phyloP scores from a whole-genome alignment of 2,113 vertebrate species.

The Setophaga kirtlandii region DNA sequence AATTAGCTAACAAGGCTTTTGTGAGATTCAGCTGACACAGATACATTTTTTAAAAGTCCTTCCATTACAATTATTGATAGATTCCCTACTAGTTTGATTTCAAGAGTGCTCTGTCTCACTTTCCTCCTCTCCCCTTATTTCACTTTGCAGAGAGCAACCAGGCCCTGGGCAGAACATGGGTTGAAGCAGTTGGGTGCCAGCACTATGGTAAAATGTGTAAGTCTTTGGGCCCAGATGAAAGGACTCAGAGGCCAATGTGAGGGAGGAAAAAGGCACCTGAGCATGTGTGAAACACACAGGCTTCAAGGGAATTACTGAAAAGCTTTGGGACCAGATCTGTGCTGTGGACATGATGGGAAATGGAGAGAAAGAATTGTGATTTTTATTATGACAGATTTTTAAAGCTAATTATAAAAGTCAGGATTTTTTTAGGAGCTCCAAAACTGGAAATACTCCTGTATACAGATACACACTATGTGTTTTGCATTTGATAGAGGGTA shows the following conservation, averaged over 20 bases:
- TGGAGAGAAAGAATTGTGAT: background rate
- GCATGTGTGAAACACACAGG: background rate
- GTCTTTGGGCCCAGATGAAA: background rate
- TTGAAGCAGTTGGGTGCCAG: accelerated
- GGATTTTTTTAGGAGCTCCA: background rate
- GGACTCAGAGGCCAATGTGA: background rate
- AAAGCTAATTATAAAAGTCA: background rate
- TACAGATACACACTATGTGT: background rate
- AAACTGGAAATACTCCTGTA: background rate
- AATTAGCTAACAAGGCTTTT: background rate
- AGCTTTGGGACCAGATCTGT: background rate
- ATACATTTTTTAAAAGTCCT: background rate
- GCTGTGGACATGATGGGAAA: background rate
- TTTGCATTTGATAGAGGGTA: background rate
- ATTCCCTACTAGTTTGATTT: background rate
- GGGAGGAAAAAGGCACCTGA: background rate
- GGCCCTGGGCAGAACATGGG: background rate
- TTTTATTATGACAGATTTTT: background rate
- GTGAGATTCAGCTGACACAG: background rate
- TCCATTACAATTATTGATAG: background rate
- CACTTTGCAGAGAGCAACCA: background rate
- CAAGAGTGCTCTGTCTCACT: background rate
- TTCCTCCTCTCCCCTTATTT: background rate
- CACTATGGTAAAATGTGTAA: accelerated
- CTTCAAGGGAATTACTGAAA: background rate